Evolutionary conservation across 1,140 invertebrate genomes (phyloP), one percentile per base, ranked within the genome.

Genomic region (Bathynomus jamesi): DNA sequence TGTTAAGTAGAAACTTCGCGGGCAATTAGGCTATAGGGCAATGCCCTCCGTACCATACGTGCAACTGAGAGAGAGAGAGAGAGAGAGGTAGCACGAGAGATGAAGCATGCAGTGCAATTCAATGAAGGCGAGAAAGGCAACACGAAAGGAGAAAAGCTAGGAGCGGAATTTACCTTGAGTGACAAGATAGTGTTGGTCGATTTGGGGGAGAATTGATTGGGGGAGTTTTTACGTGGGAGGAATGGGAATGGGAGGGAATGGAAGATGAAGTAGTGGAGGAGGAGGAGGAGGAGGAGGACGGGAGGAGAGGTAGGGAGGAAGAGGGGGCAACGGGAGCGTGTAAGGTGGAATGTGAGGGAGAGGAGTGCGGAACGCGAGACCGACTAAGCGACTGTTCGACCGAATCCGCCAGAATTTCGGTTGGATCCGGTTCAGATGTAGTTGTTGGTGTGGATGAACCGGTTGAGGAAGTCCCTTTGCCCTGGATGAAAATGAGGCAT

Each of bases 381-480:
- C 87, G 87, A 75, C 83, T 82, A 81, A 81, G 80, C 78, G 79
- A 81, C 28, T 75, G 75, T 65, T 78, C 72, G 60, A 73, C 75
- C 32, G 76, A 70, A 46, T 79, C 77, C 60, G 76, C 72, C 69
- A 79, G 78, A 27, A 70, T 69, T 53, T 77, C 74, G 65, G 74
- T 74, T 66, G 76, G 70, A 70, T 81, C 80, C 30, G 79, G 78
- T 62, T 81, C 85, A 75, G 87, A 85, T 78, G 86, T 53, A 53
- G 40, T 85, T 82, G 87, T 88, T 83, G 87, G 80, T 79, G 83
- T 76, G 24, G 74, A 78, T 11, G 76, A 77, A 60, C 74, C 75
- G 63, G 76, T 77, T 63, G 72, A 74, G 17, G 72, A 17, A 17
- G 40, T 71, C 29, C 76, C 76, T 40, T 71, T 75, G 25, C 73